A percentile compares a stretch with the other conserved stretches of the same genome.
Evolutionary conservation across 2,797 vertebrate genomes (phyloP).

Genomic region (Spheniscus humboldti): DNA sequence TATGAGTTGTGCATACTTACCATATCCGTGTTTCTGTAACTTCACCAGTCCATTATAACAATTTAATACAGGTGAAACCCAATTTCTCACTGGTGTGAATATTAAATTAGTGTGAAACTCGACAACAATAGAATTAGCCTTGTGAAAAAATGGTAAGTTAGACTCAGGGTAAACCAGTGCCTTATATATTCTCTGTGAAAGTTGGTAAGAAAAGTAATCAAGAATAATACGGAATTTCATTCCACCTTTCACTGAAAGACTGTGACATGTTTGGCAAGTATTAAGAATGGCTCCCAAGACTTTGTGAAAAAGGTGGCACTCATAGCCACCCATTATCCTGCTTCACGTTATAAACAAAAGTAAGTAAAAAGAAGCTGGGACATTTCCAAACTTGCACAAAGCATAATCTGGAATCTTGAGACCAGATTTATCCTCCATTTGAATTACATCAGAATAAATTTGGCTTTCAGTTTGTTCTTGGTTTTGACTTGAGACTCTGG

Average conservation of each 20-base stretch:
- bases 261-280: not conserved
- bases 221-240: not conserved
- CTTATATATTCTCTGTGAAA: not conserved
- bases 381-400: slow-evolving; percentile 14
- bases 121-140: not conserved
- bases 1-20: not conserved
- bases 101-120: not conserved
- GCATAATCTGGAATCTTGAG: slow-evolving; percentile 3
- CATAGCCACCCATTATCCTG: not conserved
- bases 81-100: not conserved
- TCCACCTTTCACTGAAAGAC: not conserved
- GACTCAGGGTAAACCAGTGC: not conserved
- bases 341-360: not conserved
- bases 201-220: not conserved
- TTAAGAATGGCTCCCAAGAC: not conserved
- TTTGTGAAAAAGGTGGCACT: not conserved
- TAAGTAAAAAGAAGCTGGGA: not conserved
- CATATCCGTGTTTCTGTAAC: not conserved
- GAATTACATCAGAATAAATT: slow-evolving; percentile 39
- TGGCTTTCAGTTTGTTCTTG: slow-evolving; percentile 35
- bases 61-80: not conserved
- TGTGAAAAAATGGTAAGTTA: not conserved
- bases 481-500: slow-evolving; percentile 12
- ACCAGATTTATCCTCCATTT: slow-evolving; percentile 16
- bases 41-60: not conserved